Evolutionary conservation across 2,888 invertebrate species (phyloP).

Genomic region (Caenorhabditis panamensis): DNA sequence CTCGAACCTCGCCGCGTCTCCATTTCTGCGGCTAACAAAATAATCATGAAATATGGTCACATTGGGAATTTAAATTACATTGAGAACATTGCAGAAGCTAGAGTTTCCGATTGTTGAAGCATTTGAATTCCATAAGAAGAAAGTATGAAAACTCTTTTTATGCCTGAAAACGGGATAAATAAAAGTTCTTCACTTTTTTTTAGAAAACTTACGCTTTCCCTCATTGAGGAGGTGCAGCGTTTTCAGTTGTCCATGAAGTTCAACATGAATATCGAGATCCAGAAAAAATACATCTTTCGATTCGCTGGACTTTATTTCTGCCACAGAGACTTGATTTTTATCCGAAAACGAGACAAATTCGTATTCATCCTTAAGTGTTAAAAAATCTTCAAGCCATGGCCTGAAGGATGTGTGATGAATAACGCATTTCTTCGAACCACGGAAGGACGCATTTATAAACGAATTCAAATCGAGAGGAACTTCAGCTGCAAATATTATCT

Average conservation of each 20-base stretch:
- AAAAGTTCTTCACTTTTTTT: not conserved
- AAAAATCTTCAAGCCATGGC: not conserved
- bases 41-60: too few species aligned
- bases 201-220: not conserved
- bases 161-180: too few species aligned
- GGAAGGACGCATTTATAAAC: not conserved
- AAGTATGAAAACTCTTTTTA: too few species aligned
- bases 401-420: not conserved
- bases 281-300: not conserved
- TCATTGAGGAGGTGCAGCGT: not conserved
- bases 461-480: not conserved
- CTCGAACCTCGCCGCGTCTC: slow-evolving; percentile 1
- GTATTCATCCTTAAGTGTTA: not conserved
- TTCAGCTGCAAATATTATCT: not conserved
- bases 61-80: too few species aligned
- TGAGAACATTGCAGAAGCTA: not conserved
- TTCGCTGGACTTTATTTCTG: not conserved
- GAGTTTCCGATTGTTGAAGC: too few species aligned
- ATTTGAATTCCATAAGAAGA: too few species aligned
- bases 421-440: not conserved
- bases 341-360: not conserved
- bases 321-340: not conserved
- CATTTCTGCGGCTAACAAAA: not conserved
- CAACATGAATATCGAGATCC: not conserved
- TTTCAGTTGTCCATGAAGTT: not conserved